phyloP scores from a whole-genome alignment of 2,113 vertebrate genomes.

The Pagrus major region DNA sequence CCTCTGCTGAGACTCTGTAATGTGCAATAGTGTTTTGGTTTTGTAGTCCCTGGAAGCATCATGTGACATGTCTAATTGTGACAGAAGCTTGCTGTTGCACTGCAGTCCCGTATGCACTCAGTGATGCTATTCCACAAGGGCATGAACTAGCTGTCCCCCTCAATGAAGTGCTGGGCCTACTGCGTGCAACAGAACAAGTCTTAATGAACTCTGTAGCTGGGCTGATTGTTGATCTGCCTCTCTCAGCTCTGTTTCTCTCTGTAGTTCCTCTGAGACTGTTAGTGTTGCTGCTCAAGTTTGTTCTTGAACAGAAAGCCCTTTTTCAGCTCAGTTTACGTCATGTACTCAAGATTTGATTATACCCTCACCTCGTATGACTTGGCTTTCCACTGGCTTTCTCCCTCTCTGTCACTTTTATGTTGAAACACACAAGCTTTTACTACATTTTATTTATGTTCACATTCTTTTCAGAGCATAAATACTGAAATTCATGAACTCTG shows the following conservation, averaged over 20 bases:
- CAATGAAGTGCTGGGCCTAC: conserved; percentile 46
- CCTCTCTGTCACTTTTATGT: neutral
- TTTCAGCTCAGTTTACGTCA: conserved; percentile 18
- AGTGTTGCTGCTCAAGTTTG: conserved; percentile 5
- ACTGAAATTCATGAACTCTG: neutral
- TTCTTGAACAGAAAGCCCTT: conserved; percentile 26
- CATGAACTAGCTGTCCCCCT: conserved; percentile 56
- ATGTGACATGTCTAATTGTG: conserved; percentile 59
- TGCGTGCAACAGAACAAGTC: conserved; percentile 36
- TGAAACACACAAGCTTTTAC: neutral
- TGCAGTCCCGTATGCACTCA: conserved; percentile 62
- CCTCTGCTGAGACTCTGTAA: conserved; percentile 28
- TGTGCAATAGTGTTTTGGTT: conserved; percentile 52
- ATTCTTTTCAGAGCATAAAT: neutral
- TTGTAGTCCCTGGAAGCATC: conserved; percentile 58
- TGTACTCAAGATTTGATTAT: conserved; percentile 8
- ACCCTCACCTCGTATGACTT: neutral
- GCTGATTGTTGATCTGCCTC: conserved; percentile 48
- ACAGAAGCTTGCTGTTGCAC: conserved; percentile 66
- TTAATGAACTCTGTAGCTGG: conserved; percentile 58
- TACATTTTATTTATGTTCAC: conserved; percentile 18
- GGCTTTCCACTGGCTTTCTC: conserved; percentile 2
- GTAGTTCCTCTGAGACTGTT: conserved; percentile 23
- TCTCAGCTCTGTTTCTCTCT: conserved; percentile 33
- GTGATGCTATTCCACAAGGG: conserved; percentile 48